These are phyloP conservation scores for Polypterus senegalus DNA, from an alignment of 2,113 vertebrate genomes.

Conservation along the genomic window DNA sequence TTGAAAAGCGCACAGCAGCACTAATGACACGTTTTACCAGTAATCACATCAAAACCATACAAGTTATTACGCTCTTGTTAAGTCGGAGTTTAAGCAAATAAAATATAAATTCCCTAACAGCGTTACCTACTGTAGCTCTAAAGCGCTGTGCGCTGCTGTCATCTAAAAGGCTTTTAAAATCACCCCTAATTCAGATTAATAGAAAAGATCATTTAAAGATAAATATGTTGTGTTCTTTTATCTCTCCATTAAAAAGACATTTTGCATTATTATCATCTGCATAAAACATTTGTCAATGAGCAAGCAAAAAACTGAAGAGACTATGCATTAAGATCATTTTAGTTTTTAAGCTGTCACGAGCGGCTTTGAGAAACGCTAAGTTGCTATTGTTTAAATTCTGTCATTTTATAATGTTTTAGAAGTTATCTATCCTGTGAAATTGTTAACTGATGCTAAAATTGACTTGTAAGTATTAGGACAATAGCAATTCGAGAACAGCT, in stretches of 20 bases:
- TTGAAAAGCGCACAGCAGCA: too few species aligned
- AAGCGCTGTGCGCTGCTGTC: background rate
- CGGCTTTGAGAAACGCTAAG: slow-evolving; percentile 73
- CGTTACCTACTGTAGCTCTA: too few species aligned
- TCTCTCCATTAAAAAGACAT: slow-evolving; percentile 71
- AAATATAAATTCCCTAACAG: too few species aligned
- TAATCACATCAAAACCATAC: too few species aligned
- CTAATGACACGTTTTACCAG: too few species aligned
- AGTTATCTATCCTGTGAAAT: slow-evolving; percentile 82
- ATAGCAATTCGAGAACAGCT: slow-evolving; percentile 78
- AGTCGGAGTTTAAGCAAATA: too few species aligned
- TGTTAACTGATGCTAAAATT: slow-evolving; percentile 82
- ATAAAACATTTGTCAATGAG: slow-evolving; percentile 66
- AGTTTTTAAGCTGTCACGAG: slow-evolving; percentile 79
- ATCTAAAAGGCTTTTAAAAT: slow-evolving; percentile 34
- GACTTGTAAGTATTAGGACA: slow-evolving; percentile 86
- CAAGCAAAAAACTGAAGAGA: slow-evolving; percentile 61
- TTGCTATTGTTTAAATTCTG: slow-evolving; percentile 81
- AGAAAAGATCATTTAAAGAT: slow-evolving; percentile 66
- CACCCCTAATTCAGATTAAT: slow-evolving; percentile 72
- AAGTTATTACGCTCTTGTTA: too few species aligned
- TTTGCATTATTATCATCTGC: slow-evolving; percentile 75
- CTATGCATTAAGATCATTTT: slow-evolving; percentile 83
- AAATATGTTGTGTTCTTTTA: slow-evolving; percentile 80
- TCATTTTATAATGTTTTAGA: slow-evolving; percentile 80